Conservation (phyloP, 2,888 invertebrate genomes). For the Eudemis profundana region DNA sequence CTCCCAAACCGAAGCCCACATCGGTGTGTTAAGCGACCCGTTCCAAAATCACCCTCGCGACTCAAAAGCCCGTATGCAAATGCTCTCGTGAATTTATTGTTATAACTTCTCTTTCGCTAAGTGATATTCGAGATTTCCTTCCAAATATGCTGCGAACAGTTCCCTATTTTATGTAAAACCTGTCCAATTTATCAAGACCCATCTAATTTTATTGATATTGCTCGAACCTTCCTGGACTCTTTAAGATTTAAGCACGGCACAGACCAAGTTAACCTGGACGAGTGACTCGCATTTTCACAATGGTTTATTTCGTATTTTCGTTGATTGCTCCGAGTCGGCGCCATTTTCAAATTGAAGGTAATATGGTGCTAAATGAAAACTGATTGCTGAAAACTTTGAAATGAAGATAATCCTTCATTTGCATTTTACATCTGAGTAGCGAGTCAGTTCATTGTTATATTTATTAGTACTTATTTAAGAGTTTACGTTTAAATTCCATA, state of each 20-base stretch:
- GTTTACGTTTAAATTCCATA: neutral
- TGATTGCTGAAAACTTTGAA: conserved; percentile 53
- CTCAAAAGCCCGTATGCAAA: conserved; percentile 74
- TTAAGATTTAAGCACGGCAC: conserved; percentile 37
- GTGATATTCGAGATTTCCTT: conserved; percentile 80
- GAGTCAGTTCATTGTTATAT: conserved; percentile 21
- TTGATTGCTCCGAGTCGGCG: conserved; percentile 61
- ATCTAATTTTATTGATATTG: conserved; percentile 45
- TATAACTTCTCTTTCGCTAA: conserved; percentile 77
- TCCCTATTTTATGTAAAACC: conserved; percentile 62
- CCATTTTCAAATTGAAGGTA: conserved; percentile 65
- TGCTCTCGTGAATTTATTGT: conserved; percentile 80
- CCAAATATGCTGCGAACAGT: conserved; percentile 68
- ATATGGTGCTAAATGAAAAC: conserved; percentile 60
- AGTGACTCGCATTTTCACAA: conserved; percentile 55
- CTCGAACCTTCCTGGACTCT: conserved; percentile 36
- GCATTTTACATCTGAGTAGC: conserved; percentile 19
- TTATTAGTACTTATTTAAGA: conserved; percentile 17
- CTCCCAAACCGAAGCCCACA: conserved; percentile 55
- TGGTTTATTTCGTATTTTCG: conserved; percentile 67
- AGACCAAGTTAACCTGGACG: conserved; percentile 54
- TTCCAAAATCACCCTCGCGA: conserved; percentile 67
- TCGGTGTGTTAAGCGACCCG: conserved; percentile 75
- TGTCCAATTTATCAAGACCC: conserved; percentile 54
- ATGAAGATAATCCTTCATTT: conserved; percentile 45